phyloP scores from a whole-genome alignment of 1,140 invertebrate species.

The Heterodera schachtii region DNA sequence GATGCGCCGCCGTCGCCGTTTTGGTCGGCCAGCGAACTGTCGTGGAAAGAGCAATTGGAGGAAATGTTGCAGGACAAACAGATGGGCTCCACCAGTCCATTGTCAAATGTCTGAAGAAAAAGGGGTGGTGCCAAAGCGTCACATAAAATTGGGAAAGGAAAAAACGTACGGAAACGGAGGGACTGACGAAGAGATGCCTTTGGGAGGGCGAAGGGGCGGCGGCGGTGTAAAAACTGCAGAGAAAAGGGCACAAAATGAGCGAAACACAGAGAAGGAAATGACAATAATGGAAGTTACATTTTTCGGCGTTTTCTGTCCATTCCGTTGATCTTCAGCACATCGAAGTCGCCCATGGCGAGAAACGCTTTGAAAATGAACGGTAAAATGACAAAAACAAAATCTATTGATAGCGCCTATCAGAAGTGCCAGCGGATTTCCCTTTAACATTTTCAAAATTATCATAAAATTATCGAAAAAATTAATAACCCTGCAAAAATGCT shows the following conservation, averaged over 20 bases:
- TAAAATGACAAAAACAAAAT: background rate
- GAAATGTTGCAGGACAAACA: slow-evolving; percentile 53
- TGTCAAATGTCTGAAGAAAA: slow-evolving; percentile 19
- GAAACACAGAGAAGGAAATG: slow-evolving; percentile 14
- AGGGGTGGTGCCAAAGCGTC: background rate
- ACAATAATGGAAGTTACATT: slow-evolving; percentile 37
- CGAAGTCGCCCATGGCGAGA: slow-evolving; percentile 50
- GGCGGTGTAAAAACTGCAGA: slow-evolving; percentile 50
- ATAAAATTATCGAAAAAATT: too few relatives aligned
- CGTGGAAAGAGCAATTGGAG: slow-evolving; percentile 53
- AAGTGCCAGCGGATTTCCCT: too few relatives aligned
- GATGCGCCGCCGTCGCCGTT: background rate
- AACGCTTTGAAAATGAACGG: slow-evolving; percentile 26
- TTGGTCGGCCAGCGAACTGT: slow-evolving; percentile 40
- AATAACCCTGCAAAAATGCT: too few relatives aligned
- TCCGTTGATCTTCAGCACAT: slow-evolving; percentile 48
- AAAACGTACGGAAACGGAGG: slow-evolving; percentile 33
- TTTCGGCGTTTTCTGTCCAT: slow-evolving; percentile 41
- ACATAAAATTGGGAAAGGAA: slow-evolving; percentile 1
- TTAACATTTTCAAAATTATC: too few relatives aligned
- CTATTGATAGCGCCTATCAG: too few relatives aligned
- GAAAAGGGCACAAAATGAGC: too few relatives aligned
- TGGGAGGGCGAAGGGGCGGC: slow-evolving; percentile 45
- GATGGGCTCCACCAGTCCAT: slow-evolving; percentile 20
- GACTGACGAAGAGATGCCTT: slow-evolving; percentile 46